These are phyloP conservation scores for Heliconius cydno DNA, from an alignment of 2,888 invertebrate genomes.

Conservation along the genomic window DNA sequence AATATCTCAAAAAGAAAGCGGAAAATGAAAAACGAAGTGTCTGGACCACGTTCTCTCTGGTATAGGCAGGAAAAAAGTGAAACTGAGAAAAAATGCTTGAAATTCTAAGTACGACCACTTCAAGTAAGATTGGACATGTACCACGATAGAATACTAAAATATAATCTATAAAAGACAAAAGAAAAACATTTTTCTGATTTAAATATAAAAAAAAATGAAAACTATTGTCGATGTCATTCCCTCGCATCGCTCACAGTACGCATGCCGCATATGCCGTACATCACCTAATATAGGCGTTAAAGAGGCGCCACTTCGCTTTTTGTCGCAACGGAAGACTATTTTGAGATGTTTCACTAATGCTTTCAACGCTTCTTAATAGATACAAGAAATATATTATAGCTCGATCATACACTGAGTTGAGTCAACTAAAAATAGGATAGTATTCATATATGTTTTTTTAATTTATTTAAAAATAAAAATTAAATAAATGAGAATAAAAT, in stretches of 20 bases:
- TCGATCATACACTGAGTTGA: neutral
- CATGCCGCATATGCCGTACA: neutral
- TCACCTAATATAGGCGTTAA: constrained; percentile 25
- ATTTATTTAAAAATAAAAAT: neutral
- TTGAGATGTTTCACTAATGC: constrained; percentile 66
- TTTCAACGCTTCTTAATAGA: constrained; percentile 70
- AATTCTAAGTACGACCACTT: no score
- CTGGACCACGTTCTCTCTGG: no score
- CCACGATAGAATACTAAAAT: no score
- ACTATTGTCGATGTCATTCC: neutral
- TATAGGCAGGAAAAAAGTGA: no score
- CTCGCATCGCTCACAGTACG: constrained; percentile 14
- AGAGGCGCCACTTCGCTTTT: constrained; percentile 61
- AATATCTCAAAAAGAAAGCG: no score
- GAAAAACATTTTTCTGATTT: no score
- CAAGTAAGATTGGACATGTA: no score
- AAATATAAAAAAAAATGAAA: neutral
- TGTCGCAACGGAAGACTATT: constrained; percentile 71
- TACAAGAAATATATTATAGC: constrained; percentile 56
- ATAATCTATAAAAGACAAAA: no score
- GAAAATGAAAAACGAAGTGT: no score
- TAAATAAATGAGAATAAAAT: neutral
- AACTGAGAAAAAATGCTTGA: no score
- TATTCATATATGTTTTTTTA: neutral
- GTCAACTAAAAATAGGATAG: neutral